Conservation (phyloP, 1,140 invertebrate species). For the Drosophila sproati region DNA sequence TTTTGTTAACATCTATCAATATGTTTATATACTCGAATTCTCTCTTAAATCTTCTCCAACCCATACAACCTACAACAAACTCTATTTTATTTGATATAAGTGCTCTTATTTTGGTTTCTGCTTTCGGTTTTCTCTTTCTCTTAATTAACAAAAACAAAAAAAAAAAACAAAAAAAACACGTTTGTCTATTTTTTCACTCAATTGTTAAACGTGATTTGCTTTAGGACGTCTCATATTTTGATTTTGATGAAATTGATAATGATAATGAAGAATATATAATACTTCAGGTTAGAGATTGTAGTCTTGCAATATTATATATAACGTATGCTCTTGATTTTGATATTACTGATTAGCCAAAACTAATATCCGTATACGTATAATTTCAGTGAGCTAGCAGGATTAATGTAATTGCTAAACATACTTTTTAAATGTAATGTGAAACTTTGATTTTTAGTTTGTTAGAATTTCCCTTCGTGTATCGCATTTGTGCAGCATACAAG, state of each 20-base stretch:
- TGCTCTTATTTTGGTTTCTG: constrained; percentile 26
- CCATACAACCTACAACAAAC: neutral
- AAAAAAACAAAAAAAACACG: constrained; percentile 3
- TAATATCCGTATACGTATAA: neutral
- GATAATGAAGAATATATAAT: constrained; percentile 84
- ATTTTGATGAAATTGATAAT: constrained; percentile 83
- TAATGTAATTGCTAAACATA: constrained; percentile 19
- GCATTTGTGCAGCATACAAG: neutral
- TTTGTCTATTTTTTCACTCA: constrained; percentile 7
- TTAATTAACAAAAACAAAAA: neutral
- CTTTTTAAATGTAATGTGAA: constrained; percentile 9
- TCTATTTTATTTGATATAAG: constrained; percentile 5
- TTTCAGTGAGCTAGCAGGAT: constrained; percentile 34
- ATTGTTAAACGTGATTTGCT: constrained; percentile 21
- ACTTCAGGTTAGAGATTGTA: constrained; percentile 80
- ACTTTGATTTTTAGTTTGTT: constrained; percentile 3
- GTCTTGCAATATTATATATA: constrained; percentile 48
- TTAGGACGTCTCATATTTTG: constrained; percentile 83
- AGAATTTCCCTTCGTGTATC: neutral
- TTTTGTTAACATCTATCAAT: neutral
- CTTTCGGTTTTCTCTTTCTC: constrained; percentile 10
- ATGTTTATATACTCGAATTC: constrained; percentile 2
- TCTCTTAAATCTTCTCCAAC: constrained; percentile 7
- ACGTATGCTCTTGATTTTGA: neutral
- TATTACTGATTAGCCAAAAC: constrained; percentile 52